Evolutionary conservation across 2,113 vertebrate species (phyloP).

Genomic region (Perognathus longimembris): DNA sequence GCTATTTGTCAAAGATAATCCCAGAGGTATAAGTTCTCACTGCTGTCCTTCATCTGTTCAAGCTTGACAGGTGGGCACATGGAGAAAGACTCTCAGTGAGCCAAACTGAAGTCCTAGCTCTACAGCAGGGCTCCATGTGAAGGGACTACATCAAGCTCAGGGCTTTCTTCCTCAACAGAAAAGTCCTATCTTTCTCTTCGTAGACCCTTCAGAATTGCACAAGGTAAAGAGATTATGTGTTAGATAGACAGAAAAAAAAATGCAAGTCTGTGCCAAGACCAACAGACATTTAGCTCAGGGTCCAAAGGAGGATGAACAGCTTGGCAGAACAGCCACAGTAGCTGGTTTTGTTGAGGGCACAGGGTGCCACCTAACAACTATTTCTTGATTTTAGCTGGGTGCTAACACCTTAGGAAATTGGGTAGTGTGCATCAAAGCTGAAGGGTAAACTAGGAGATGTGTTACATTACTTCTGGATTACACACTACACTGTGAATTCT

Average conservation of each 20-base stretch:
- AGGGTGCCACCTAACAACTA: neutral
- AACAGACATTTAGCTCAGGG: neutral
- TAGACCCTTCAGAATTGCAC: neutral
- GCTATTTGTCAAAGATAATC: neutral
- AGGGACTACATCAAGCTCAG: slow-evolving; percentile 7
- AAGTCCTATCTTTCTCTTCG: neutral
- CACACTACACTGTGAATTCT: neutral
- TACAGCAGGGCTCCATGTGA: neutral
- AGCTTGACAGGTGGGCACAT: neutral
- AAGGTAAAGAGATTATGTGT: neutral
- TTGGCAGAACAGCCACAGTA: neutral
- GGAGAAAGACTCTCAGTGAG: slow-evolving; percentile 8
- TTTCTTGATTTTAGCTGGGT: slow-evolving; percentile 18
- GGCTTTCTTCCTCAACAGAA: neutral
- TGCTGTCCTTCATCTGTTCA: slow-evolving; percentile 19
- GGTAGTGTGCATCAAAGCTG: slow-evolving; percentile 24
- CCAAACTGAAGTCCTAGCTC: neutral
- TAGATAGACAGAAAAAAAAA: slow-evolving; percentile 13
- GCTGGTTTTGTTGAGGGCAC: neutral
- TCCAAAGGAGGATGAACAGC: neutral
- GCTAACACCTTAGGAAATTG: slow-evolving; percentile 28
- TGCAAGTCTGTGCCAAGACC: neutral
- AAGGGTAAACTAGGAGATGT: neutral
- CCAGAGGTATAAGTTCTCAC: fast-evolving
- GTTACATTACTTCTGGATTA: neutral